Percentiles rank a stretch among this genome's conserved stretches.
Evolutionary conservation across 2,888 invertebrate species (phyloP).

Genomic region (Phyto melanocephala): DNA sequence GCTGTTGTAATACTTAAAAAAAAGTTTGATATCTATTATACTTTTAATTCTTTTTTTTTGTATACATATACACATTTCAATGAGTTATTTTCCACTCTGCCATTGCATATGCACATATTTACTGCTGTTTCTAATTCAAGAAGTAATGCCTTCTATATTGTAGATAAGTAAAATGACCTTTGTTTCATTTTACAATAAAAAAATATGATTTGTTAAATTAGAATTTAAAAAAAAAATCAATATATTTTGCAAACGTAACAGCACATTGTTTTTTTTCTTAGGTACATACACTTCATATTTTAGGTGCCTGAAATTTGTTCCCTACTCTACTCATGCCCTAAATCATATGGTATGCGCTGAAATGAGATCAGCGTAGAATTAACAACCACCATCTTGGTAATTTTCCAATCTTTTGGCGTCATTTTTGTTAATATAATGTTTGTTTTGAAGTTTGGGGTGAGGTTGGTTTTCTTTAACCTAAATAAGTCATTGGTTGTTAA

Average conservation of each 20-base stretch:
- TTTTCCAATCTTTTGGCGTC: too few relatives aligned
- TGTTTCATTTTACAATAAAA: too few relatives aligned
- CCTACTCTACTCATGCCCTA: background rate
- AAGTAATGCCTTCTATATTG: background rate
- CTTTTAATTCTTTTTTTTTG: too few relatives aligned
- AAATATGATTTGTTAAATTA: background rate
- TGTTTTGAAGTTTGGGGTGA: background rate
- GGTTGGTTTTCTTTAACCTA: too few relatives aligned
- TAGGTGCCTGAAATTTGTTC: background rate
- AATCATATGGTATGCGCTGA: background rate
- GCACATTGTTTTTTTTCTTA: background rate
- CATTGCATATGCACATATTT: background rate
- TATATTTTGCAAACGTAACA: conserved; percentile 4
- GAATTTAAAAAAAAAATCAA: background rate
- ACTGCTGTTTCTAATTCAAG: background rate
- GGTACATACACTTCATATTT: background rate
- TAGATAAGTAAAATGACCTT: conserved; percentile 10
- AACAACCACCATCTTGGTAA: background rate
- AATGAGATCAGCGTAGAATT: background rate
- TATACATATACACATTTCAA: background rate
- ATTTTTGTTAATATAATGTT: too few relatives aligned
- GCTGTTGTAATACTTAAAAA: too few relatives aligned
- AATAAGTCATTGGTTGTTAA: too few relatives aligned
- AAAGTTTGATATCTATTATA: too few relatives aligned
- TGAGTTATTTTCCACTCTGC: background rate